phyloP scores from a whole-genome alignment of 2,888 invertebrate genomes.

The Thymelicus acteon region DNA sequence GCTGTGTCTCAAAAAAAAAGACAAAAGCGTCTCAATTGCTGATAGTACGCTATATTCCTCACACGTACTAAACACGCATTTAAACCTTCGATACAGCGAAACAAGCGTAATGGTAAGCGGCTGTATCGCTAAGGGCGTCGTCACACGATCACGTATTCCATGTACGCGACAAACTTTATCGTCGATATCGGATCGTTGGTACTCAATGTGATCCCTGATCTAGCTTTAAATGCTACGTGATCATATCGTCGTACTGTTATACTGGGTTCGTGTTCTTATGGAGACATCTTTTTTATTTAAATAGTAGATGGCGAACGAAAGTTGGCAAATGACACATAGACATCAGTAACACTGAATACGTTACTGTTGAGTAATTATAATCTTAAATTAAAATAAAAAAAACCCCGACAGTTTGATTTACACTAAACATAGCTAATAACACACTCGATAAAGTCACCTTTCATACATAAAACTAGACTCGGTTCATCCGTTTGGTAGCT shows the following conservation, averaged over 20 bases:
- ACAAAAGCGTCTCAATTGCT: neutral
- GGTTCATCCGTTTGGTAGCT: too few relatives aligned
- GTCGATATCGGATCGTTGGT: slow-evolving; percentile 27
- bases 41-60: slow-evolving; percentile 26
- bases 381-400: too few relatives aligned
- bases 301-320: neutral
- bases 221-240: slow-evolving; percentile 41
- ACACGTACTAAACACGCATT: slow-evolving; percentile 32
- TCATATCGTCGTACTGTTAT: slow-evolving; percentile 20
- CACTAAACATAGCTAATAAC: too few relatives aligned
- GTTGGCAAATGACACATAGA: too few relatives aligned
- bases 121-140: slow-evolving; percentile 25
- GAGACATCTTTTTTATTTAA: neutral
- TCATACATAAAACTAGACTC: too few relatives aligned
- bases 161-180: slow-evolving; percentile 25
- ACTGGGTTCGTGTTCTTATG: neutral
- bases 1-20: neutral
- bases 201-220: slow-evolving; percentile 28
- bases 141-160: slow-evolving; percentile 30
- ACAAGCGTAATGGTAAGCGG: slow-evolving; percentile 36
- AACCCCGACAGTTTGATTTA: too few relatives aligned
- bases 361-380: too few relatives aligned
- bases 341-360: too few relatives aligned
- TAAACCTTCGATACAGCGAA: slow-evolving; percentile 37
- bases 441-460: too few relatives aligned